Evolutionary conservation across 2,888 invertebrate species (phyloP), one percentile per base, ranked within the genome.

Genomic region (Steinernema scapterisci): DNA sequence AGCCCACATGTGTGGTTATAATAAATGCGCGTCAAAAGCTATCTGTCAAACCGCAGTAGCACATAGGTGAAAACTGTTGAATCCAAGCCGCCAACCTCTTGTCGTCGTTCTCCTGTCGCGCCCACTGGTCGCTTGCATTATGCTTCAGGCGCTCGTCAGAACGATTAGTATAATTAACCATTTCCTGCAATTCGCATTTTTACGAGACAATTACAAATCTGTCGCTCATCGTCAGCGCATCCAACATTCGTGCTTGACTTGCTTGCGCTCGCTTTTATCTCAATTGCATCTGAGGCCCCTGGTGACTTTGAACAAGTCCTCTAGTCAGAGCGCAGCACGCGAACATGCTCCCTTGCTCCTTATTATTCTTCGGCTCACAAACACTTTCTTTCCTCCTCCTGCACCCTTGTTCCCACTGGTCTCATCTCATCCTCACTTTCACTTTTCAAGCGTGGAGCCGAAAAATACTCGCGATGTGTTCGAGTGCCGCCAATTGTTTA

Each of bases 241-340:
- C 63, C 63, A 63, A 63, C 63, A 63, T 63, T 63, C 31, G 63
- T 63, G 63, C 63, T 63, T 63, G 63, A 63, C 63, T 63, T 63
- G 63, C 31, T 63, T 31, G 31, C 63, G 63, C 27, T 63, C 63
- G 63, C 63, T 63, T 63, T 63, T 63, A 63, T 63, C 63, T 63
- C 63, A 63, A 63, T 63, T 63, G 63, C 63, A 63, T 63, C 63
- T 63, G 31, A 11, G 63, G 63, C 63, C 63, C 63, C 63, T 63
- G 63, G 63, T 63, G 63, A 63, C 63, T 63, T 63, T 31, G 25
- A 63, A 63, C 63, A 63, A 63, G 38, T 63, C 63, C 31, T 7
- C 63, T 23, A 54, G 21, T 48, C 48, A 19, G 48, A 48, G 54
- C 51, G 11, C 11, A 13, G 54, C 63, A 63, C 23, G 27, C 63